Evolutionary conservation across 2,113 vertebrate species (phyloP), one percentile per base, ranked within the genome.

Genomic region (Pseudonaja textilis): DNA sequence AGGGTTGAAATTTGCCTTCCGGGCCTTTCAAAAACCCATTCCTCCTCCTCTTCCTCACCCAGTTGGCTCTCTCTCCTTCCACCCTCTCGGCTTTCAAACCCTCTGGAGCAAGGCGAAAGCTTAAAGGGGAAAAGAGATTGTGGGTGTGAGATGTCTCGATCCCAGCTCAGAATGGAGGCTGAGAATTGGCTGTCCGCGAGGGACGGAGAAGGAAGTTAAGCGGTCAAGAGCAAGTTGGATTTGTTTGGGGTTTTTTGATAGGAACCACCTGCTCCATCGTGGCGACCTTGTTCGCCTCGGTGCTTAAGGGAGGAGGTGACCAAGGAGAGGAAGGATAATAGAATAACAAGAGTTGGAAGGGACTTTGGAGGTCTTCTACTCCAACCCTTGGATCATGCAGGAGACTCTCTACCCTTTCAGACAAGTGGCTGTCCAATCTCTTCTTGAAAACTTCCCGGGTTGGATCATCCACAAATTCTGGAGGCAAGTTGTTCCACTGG

Each of bases 1-100:
- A 87, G 61, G 16, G 16, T 20, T 34, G 69, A 87, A 91, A 50
- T 93, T 87, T 57, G 57, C 87, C 26, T 93, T 89, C 1, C 18
- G 88, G 47, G 7, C 86, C 87, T 95, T 96, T 92, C 89, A 90
- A 95, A 50, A 95, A 91, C 6, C 93, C 85, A 59, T 89, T 85
- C 92, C 90, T 0, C 1, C 23, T 22, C 57, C 54, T 87, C n/a
- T n/a, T n/a, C 52, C 42, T 22, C 74, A 29, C 74, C 69, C 5
- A 22, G 1, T 81, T 4, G 2, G n/a, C 25, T 34, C 74, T 57
- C 34, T 29, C 22, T 3, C 54, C 54, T 25, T 18, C 34, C 23
- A 3, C 90, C 26, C 3, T 23, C 50, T 85, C 29, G 45, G 91
- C 86, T 89, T 90, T 90, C 85, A 92, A 92, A 9, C 1, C 3